Conservation (phyloP, 1,140 invertebrate species). For the Pentalonia nigronervosa region DNA sequence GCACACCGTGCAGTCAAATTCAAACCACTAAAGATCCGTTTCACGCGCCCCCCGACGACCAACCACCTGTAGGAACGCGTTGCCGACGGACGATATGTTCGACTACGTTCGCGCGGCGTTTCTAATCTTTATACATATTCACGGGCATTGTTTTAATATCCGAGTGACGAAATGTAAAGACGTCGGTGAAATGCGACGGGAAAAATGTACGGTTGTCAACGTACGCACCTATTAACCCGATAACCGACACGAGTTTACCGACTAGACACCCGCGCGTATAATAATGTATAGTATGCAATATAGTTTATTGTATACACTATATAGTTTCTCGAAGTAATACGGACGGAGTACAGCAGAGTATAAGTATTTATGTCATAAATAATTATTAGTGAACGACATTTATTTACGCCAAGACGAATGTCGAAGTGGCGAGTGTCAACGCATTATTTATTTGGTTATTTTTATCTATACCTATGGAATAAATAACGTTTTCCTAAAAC, state of each 20-base stretch:
- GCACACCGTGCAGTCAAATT: background rate
- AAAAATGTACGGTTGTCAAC: background rate
- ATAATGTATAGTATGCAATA: background rate
- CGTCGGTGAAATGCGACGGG: background rate
- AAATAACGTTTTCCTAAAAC: background rate
- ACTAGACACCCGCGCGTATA: background rate
- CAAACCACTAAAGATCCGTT: background rate
- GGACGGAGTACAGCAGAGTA: background rate
- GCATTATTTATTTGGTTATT: background rate
- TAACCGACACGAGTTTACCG: background rate
- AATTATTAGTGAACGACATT: background rate
- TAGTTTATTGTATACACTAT: background rate
- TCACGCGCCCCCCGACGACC: background rate
- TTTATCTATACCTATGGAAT: background rate
- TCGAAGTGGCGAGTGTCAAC: background rate
- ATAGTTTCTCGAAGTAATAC: background rate
- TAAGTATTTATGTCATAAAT: background rate
- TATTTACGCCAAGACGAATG: background rate
- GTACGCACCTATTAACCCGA: background rate
- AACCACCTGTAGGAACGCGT: background rate
- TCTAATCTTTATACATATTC: too few species aligned
- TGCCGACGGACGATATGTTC: too few species aligned
- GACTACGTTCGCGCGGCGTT: background rate
- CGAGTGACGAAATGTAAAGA: background rate
- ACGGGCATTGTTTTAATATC: background rate